Percentiles rank a stretch among this genome's conserved stretches.
These are phyloP conservation scores for Nesogale talazaci DNA, from an alignment of 2,113 vertebrate genomes.

Conservation along the genomic window DNA sequence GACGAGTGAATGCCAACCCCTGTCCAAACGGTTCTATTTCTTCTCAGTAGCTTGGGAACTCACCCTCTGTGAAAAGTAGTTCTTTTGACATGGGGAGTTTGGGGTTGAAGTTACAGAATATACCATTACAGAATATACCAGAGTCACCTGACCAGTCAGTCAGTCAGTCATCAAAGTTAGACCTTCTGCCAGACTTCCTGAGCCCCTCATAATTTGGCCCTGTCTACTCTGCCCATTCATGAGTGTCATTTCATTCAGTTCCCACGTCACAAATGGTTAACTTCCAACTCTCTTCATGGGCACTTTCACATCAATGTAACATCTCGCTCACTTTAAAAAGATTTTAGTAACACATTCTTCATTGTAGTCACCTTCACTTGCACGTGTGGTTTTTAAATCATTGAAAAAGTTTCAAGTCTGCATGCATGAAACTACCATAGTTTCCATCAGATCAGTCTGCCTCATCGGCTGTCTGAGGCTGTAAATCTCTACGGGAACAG, in stretches of 20 bases:
- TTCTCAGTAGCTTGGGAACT: not conserved
- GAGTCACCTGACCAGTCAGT: not conserved
- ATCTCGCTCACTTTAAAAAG: not conserved
- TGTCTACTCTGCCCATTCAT: conserved; percentile 2
- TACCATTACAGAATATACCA: not conserved
- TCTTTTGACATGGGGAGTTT: not conserved
- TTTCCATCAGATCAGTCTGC: too few species aligned
- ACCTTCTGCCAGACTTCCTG: not conserved
- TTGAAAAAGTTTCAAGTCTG: not conserved
- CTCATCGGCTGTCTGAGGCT: too few species aligned
- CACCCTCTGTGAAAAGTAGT: not conserved
- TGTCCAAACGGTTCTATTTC: not conserved
- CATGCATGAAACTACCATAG: too few species aligned
- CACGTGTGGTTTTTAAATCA: not conserved
- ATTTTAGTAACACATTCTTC: not conserved
- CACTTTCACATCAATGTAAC: not conserved
- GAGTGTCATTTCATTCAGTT: not conserved
- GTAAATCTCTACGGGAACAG: too few species aligned
- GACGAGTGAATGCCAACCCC: not conserved
- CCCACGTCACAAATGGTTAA: not conserved
- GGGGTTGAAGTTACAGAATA: not conserved
- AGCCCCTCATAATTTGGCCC: not conserved
- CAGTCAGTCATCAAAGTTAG: not conserved
- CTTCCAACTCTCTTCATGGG: not conserved
- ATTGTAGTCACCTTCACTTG: not conserved